phyloP scores from a whole-genome alignment of 2,797 vertebrate genomes.

The Phoxinus dragarum region DNA sequence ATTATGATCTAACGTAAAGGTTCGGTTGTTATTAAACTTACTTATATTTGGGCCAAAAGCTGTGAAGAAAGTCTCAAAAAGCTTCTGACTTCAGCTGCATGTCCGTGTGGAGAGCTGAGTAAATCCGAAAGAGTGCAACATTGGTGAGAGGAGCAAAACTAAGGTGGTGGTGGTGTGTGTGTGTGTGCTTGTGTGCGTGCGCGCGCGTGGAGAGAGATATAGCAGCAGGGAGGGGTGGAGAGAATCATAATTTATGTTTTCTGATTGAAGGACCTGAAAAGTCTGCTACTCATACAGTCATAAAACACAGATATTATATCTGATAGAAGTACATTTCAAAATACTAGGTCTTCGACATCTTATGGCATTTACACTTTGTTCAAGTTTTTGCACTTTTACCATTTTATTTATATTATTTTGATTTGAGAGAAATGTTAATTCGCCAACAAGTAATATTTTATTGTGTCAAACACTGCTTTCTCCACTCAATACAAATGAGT shows the following conservation, averaged over 20 bases:
- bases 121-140: background rate
- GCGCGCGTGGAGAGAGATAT: background rate
- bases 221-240: background rate
- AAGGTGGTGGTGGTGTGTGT: background rate
- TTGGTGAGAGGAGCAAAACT: background rate
- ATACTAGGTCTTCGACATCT: background rate
- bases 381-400: background rate
- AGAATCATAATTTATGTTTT: constrained; percentile 9
- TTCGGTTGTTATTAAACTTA: constrained; percentile 6
- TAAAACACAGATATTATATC: background rate
- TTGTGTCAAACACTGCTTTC: background rate
- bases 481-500: background rate
- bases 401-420: background rate
- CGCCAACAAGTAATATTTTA: background rate
- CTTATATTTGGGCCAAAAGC: constrained; percentile 5
- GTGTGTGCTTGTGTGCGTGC: background rate
- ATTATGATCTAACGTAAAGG: background rate
- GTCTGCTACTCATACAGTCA: background rate
- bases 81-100: constrained; percentile 13
- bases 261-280: background rate
- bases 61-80: constrained; percentile 20
- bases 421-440: background rate
- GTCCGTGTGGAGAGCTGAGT: background rate
- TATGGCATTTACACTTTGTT: background rate
- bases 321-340: background rate